A percentile compares a stretch with the other conserved stretches of the same genome.
Evolutionary conservation across 2,797 vertebrate genomes (phyloP).

Genomic region (Heliangelus exortis): DNA sequence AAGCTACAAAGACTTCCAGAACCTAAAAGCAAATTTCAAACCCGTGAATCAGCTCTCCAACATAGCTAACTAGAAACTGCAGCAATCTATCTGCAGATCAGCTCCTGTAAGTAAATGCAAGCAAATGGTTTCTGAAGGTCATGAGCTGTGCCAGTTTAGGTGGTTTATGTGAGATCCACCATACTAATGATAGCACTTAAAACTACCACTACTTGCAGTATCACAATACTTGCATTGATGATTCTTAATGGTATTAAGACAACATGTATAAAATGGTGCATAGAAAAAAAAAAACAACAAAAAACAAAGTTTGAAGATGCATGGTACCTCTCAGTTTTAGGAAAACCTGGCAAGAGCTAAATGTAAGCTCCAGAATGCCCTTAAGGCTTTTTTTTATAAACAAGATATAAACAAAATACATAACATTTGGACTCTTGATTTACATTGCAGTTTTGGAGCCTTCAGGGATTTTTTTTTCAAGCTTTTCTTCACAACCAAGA

Average conservation of each 20-base stretch:
- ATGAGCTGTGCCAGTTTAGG: not conserved
- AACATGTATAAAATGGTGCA: not conserved
- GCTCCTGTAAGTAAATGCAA: not conserved
- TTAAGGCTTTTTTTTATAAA: slow-evolving; percentile 16
- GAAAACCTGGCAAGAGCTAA: slow-evolving; percentile 7
- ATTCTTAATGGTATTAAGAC: not conserved
- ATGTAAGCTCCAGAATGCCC: slow-evolving; percentile 33
- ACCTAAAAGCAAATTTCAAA: not conserved
- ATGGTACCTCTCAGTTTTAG: not conserved
- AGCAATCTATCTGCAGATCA: not conserved
- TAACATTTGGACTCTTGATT: slow-evolving; percentile 41
- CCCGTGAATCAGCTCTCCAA: not conserved
- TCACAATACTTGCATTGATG: not conserved
- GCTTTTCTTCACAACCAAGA: slow-evolving; percentile 44
- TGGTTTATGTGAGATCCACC: not conserved
- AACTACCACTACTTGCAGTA: not conserved
- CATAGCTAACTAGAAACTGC: not conserved
- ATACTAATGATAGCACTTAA: not conserved
- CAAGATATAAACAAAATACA: slow-evolving; percentile 58
- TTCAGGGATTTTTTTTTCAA: slow-evolving; percentile 14
- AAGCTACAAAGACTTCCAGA: not conserved
- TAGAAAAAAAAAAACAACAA: not conserved
- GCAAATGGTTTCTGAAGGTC: not conserved
- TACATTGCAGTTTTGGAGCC: not conserved
- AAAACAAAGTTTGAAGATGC: not conserved